These are phyloP conservation scores for Hypsibius dujardini DNA, from an alignment of 1,140 invertebrate genomes.

Conservation along the genomic window DNA sequence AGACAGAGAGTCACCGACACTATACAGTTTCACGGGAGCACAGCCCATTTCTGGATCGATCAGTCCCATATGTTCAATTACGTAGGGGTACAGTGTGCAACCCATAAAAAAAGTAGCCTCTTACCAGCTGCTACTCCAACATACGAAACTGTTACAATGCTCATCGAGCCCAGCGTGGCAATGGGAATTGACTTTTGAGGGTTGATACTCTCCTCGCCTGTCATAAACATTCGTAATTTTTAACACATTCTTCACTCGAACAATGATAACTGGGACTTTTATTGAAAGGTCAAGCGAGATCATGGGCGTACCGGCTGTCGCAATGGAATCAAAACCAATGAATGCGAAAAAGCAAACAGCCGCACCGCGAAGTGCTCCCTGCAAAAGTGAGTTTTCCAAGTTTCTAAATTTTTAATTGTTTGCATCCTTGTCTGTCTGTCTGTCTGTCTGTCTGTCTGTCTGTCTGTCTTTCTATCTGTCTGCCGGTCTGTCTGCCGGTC, in stretches of 20 bases:
- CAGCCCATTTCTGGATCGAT: too few species aligned
- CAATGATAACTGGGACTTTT: too few species aligned
- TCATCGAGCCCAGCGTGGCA: slow-evolving; percentile 59
- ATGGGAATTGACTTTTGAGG: slow-evolving; percentile 56
- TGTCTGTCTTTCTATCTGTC: too few species aligned
- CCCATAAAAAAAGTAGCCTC: not conserved
- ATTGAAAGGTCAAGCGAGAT: too few species aligned
- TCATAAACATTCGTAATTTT: slow-evolving; percentile 23
- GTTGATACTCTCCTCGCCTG: slow-evolving; percentile 65
- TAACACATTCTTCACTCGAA: too few species aligned
- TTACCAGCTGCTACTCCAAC: slow-evolving; percentile 50
- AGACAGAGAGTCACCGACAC: not conserved
- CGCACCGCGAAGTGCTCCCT: slow-evolving; percentile 45
- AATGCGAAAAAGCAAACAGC: slow-evolving; percentile 77
- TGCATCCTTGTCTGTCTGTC: too few species aligned
- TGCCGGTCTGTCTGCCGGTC: too few species aligned
- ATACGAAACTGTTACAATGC: slow-evolving; percentile 55
- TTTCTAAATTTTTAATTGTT: too few species aligned
- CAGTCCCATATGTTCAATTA: too few species aligned
- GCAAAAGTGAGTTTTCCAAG: not conserved
- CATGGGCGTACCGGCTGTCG: slow-evolving; percentile 34
- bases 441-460: too few species aligned
- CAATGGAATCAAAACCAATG: slow-evolving; percentile 66
- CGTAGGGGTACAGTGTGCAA: too few species aligned
- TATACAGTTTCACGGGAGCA: not conserved